phyloP scores from a whole-genome alignment of 2,888 invertebrate species.

The Gastrophysa polygoni region DNA sequence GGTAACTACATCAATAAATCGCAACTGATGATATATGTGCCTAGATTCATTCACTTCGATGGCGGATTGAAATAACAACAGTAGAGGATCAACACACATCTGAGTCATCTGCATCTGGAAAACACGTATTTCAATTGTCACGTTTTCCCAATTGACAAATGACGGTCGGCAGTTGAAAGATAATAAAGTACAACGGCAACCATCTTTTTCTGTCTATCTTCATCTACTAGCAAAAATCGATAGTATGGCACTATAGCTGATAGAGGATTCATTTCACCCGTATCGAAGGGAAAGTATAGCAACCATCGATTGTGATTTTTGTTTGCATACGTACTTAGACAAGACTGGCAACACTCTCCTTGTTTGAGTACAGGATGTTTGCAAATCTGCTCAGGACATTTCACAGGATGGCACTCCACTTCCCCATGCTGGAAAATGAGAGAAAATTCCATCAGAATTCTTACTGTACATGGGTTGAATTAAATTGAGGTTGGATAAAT shows the following conservation, averaged over 20 bases:
- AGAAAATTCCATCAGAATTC: constrained; percentile 1
- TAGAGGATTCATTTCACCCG: background rate
- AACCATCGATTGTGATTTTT: background rate
- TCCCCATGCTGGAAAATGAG: constrained; percentile 74
- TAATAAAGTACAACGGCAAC: too few species aligned
- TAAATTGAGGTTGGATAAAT: too few species aligned
- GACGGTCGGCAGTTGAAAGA: too few species aligned
- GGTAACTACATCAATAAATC: background rate
- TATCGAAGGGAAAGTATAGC: background rate
- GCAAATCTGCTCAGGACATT: constrained; percentile 79
- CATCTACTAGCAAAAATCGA: background rate
- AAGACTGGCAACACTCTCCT: constrained; percentile 85
- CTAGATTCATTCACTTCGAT: too few species aligned
- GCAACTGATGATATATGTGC: background rate
- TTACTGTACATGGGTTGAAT: background rate
- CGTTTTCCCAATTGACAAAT: too few species aligned
- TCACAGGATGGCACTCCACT: constrained; percentile 81
- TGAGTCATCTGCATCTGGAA: too few species aligned
- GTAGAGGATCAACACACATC: too few species aligned
- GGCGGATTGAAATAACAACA: too few species aligned
- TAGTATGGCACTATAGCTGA: background rate
- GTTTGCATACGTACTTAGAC: constrained; percentile 73
- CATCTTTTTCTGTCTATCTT: too few species aligned
- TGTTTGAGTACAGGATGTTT: constrained; percentile 79
- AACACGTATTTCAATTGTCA: too few species aligned